These are phyloP conservation scores for Aurelia sp. DNA, from an alignment of 30 jellyfish, hydroid and myxozoan genomes.

Conservation along the genomic window DNA sequence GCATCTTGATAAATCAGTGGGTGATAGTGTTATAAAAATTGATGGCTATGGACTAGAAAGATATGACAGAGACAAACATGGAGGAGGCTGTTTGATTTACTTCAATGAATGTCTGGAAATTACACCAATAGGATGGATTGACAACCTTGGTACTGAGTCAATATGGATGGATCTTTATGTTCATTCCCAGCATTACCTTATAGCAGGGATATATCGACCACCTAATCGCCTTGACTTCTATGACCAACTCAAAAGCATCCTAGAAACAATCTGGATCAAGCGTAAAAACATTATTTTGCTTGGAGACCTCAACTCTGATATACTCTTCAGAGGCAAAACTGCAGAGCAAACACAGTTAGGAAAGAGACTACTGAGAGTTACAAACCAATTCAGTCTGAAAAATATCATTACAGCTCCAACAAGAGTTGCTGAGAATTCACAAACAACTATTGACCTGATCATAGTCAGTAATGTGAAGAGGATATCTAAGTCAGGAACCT, in stretches of 20 bases:
- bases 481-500: conserved; percentile 22
- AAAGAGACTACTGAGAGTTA: conserved; percentile 26
- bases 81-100: no score
- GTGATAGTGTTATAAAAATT: no score
- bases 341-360: conserved; percentile 25
- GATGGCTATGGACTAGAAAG: no score
- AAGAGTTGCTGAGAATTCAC: conserved; percentile 18
- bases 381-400: conserved; percentile 14
- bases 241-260: conserved; percentile 12
- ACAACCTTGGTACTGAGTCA: conserved; percentile 4
- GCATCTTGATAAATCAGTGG: no score
- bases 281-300: neutral
- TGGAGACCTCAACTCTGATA: conserved; percentile 46
- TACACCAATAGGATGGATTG: no score
- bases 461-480: neutral
- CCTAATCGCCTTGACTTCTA: conserved; percentile 18
- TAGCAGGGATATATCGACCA: conserved; percentile 32
- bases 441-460: conserved; percentile 26
- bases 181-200: conserved; percentile 41
- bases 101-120: no score
- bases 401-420: conserved; percentile 31
- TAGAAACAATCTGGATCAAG: neutral
- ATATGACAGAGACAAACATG: no score
- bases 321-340: conserved; percentile 24
- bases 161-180: conserved; percentile 32